Percentiles rank a stretch among this genome's conserved stretches.
These are phyloP conservation scores for Tamandua tetradactyla DNA, from an alignment of 2,797 vertebrate genomes.

Conservation along the genomic window DNA sequence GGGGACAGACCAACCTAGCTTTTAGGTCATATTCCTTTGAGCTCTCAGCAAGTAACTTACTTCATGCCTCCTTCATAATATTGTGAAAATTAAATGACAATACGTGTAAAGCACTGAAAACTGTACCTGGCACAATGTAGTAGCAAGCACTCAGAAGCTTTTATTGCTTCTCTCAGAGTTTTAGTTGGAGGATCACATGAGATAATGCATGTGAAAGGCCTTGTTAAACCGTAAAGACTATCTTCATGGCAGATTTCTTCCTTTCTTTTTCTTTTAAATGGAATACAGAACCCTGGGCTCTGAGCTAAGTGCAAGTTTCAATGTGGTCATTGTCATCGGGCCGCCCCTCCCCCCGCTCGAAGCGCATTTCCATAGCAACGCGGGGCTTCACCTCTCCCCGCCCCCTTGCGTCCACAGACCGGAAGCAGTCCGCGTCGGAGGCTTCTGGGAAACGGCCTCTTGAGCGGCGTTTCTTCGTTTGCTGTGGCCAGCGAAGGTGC, in stretches of 20 bases:
- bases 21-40: background rate
- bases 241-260: background rate
- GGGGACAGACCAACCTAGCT: background rate
- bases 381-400: conserved; percentile 64
- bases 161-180: background rate
- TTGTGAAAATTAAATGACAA: background rate
- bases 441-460: conserved; percentile 74
- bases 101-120: background rate
- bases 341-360: conserved; percentile 49
- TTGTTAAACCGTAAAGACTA: background rate
- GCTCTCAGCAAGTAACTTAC: background rate
- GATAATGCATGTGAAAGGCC: background rate
- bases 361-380: conserved; percentile 74
- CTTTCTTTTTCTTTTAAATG: background rate
- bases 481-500: conserved; percentile 52
- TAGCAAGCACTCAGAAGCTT: background rate
- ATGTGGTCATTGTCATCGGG: conserved; percentile 69
- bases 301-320: background rate
- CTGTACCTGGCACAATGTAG: background rate
- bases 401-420: conserved; percentile 64
- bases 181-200: background rate
- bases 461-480: conserved; percentile 65
- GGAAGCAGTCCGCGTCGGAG: conserved; percentile 75
- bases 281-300: background rate
- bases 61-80: background rate